Evolutionary conservation across 2,113 vertebrate species (phyloP), one percentile per base, ranked within the genome.

Genomic region (Hyperoodon ampullatus): DNA sequence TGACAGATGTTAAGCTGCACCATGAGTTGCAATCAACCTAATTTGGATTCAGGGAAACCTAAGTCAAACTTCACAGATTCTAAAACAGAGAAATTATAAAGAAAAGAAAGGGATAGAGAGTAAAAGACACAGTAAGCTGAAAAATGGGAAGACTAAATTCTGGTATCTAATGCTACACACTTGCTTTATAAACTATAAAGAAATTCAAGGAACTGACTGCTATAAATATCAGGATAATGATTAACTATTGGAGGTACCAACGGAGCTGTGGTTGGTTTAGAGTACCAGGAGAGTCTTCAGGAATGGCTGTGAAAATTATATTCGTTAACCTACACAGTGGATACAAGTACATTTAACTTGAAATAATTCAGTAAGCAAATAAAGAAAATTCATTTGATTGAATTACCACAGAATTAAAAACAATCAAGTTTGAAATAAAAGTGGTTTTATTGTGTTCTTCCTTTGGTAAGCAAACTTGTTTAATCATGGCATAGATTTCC

Each of bases 321-420:
- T 75, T 60, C 47, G 19, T 74, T 71, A 47, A 39, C 9, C 3
- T 39, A 9, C 10, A 8, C 0, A 3, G 1, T 53, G 0, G 1
- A 47, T 42, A 18, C 4, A 60, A 30, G 19, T 68, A 66, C 61
- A 0, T 5, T 72, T 16, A 58, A 10, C 2, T 58, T 50, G 42
- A 4, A 60, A 53, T 50, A 78, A 66, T 35, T 24, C 2, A 33
- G 4, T n/a, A 55, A 90, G 1, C 30, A 89, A 94, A 42, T 26
- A n/a, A 33, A 66, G 33, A 71, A 35, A 44, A 66, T 11, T 6
- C 2, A 44, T 74, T 68, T 71, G 12, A 30, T 5, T 47, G 11
- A 35, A 11, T 85, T 93, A 71, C 55, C 30, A 86, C 1, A 44
- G 82, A 95, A 44, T 14, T 39, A 2, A 60, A 50, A 78, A 60